Conservation (phyloP, 2,888 invertebrate genomes). For the Dolichomitus sp. region DNA sequence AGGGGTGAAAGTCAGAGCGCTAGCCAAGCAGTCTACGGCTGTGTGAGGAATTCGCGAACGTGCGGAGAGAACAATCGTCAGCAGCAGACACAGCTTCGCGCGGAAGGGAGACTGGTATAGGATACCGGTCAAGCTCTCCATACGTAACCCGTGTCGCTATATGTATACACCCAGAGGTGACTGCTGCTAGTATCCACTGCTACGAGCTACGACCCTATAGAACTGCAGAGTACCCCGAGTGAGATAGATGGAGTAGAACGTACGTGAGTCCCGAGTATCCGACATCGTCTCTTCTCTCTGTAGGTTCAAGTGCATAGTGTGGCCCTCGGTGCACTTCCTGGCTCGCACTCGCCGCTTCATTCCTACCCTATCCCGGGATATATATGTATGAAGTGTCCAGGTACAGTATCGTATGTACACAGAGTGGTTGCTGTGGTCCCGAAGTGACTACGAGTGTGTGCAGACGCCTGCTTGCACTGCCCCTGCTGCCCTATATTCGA, state of each 20-base stretch:
- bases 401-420: conserved; percentile 41
- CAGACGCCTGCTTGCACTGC: conserved; percentile 39
- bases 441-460: conserved; percentile 48
- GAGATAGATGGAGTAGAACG: conserved; percentile 36
- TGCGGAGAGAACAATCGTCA: conserved; percentile 64
- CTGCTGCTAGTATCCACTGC: conserved; percentile 4
- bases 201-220: conserved; percentile 1
- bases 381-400: conserved; percentile 35
- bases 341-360: conserved; percentile 29
- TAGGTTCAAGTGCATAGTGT: conserved; percentile 60
- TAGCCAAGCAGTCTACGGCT: conserved; percentile 50
- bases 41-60: conserved; percentile 65
- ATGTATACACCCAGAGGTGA: conserved; percentile 4
- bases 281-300: conserved; percentile 34
- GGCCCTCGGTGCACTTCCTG: conserved; percentile 58
- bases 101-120: neutral
- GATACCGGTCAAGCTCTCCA: conserved; percentile 36
- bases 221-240: conserved; percentile 29
- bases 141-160: conserved; percentile 17
- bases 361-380: conserved; percentile 1
- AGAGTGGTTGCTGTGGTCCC: conserved; percentile 35
- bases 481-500: conserved; percentile 61
- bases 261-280: conserved; percentile 50
- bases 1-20: conserved; percentile 27
- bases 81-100: conserved; percentile 42